Percentiles rank a stretch among this genome's conserved stretches.
phyloP scores from a whole-genome alignment of 2,113 vertebrate genomes.

The Silurus glanis region DNA sequence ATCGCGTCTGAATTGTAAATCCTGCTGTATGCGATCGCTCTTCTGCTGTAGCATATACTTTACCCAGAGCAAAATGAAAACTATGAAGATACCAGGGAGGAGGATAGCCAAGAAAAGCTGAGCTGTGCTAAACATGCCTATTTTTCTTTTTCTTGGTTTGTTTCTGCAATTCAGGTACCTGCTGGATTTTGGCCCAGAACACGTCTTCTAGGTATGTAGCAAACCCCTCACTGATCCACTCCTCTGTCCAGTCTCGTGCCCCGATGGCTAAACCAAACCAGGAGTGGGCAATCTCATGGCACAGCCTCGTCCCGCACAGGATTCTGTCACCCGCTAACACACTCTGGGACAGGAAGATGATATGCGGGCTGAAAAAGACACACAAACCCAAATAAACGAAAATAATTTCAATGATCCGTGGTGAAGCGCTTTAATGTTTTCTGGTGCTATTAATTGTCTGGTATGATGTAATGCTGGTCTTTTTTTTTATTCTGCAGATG shows the following conservation, averaged over 20 bases:
- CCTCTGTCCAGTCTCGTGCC: conserved; percentile 94
- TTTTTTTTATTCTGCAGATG: background rate
- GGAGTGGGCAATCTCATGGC: conserved; percentile 94
- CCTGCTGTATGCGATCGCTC: too few relatives aligned
- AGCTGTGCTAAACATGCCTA: background rate
- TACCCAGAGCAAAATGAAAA: background rate
- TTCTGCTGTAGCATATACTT: background rate
- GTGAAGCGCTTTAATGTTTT: background rate
- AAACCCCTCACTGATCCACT: conserved; percentile 97
- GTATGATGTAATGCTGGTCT: background rate
- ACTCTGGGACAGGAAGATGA: conserved; percentile 93
- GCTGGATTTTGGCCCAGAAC: conserved; percentile 84
- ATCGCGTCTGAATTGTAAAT: background rate
- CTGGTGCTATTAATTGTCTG: background rate
- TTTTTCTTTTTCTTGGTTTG: background rate
- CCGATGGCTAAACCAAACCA: conserved; percentile 97
- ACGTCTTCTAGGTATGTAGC: conserved; percentile 92
- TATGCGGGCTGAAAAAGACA: conserved; percentile 84
- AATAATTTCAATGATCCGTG: background rate
- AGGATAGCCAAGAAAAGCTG: background rate
- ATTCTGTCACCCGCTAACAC: conserved; percentile 71
- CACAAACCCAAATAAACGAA: conserved; percentile 54
- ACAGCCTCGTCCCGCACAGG: conserved; percentile 86
- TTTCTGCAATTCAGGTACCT: conserved; percentile 70
- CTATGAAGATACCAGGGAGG: background rate